phyloP scores from a whole-genome alignment of 1,140 invertebrate genomes.

The Bombus difficillimus region DNA sequence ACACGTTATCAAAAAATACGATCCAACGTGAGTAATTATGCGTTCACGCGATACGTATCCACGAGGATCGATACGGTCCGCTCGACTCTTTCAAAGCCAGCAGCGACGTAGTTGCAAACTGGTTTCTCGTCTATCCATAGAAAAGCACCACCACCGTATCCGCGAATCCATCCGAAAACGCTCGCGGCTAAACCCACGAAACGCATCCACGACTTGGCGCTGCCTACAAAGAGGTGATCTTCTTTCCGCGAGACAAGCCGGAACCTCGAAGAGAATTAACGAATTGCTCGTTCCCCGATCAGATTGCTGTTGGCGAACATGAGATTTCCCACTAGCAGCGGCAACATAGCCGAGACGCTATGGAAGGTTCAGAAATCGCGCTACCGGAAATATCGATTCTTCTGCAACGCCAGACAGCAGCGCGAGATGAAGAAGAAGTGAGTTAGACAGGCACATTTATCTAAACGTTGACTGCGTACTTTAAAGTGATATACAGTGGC shows the following conservation, averaged over 20 bases:
- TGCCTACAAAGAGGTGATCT: slow-evolving; percentile 66
- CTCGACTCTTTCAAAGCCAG: not conserved
- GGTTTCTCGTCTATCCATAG: slow-evolving; percentile 60
- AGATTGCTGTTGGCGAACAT: slow-evolving; percentile 48
- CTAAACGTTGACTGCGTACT: not conserved
- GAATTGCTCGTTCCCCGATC: slow-evolving; percentile 16
- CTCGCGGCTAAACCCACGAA: slow-evolving; percentile 62
- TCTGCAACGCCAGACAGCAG: slow-evolving; percentile 70
- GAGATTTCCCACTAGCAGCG: slow-evolving; percentile 46
- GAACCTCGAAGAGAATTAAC: slow-evolving; percentile 5
- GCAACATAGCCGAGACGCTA: slow-evolving; percentile 57
- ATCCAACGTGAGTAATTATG: slow-evolving; percentile 66
- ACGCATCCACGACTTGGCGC: slow-evolving; percentile 71
- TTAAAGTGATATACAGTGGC: no score
- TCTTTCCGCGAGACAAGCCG: no score
- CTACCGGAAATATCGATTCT: slow-evolving; percentile 74
- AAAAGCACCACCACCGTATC: slow-evolving; percentile 45
- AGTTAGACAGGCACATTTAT: slow-evolving; percentile 2
- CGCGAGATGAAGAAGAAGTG: slow-evolving; percentile 56
- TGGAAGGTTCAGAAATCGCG: slow-evolving; percentile 67
- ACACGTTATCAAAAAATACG: slow-evolving; percentile 71
- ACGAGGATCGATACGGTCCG: not conserved
- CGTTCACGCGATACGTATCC: no score
- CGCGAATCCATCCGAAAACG: slow-evolving; percentile 59
- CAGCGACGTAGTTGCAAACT: slow-evolving; percentile 14